A percentile compares a stretch with the other conserved stretches of the same genome.
These are phyloP conservation scores for Ciona savignyi DNA, from an alignment of 23 tunicate species.

Conservation along the genomic window DNA sequence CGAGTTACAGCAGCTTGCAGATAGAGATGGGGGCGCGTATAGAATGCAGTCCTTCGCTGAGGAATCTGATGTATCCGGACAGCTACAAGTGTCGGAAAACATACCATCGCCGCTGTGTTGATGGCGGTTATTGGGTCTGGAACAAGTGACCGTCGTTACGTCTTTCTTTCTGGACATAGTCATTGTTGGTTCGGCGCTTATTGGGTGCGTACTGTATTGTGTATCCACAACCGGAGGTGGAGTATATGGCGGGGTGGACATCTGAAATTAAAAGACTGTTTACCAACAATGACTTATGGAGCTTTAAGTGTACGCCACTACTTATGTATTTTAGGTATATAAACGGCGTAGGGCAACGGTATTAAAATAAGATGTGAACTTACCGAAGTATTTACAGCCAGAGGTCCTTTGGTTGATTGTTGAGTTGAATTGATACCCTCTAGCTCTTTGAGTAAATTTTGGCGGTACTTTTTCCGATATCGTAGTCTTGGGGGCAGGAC, in stretches of 20 bases:
- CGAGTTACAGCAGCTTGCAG: slow-evolving; percentile 55
- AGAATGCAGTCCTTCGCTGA: slow-evolving; percentile 19
- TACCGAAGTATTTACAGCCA: no score
- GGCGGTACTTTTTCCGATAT: slow-evolving; percentile 53
- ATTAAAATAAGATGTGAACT: no score
- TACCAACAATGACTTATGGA: no score
- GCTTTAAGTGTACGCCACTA: no score
- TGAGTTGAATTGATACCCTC: no score
- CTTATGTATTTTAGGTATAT: no score
- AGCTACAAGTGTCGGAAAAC: slow-evolving; percentile 24
- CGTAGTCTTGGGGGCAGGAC: slow-evolving; percentile 69
- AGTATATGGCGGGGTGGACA: slow-evolving; percentile 53
- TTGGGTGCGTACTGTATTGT: slow-evolving; percentile 50
- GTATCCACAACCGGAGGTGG: slow-evolving; percentile 62
- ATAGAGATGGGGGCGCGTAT: slow-evolving; percentile 40
- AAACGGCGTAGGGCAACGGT: no score
- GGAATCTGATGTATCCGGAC: slow-evolving; percentile 36
- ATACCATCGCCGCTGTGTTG: slow-evolving; percentile 25
- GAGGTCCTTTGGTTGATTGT: no score
- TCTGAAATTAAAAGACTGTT: slow-evolving; percentile 2
- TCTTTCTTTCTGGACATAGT: slow-evolving; percentile 62
- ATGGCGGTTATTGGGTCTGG: no score
- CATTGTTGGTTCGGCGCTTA: slow-evolving; percentile 55
- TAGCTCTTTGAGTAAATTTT: slow-evolving; percentile 9
- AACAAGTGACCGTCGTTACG: slow-evolving; percentile 45